Evolutionary conservation across 2,888 invertebrate genomes (phyloP).

Genomic region (Callyntrura guangdongensis): DNA sequence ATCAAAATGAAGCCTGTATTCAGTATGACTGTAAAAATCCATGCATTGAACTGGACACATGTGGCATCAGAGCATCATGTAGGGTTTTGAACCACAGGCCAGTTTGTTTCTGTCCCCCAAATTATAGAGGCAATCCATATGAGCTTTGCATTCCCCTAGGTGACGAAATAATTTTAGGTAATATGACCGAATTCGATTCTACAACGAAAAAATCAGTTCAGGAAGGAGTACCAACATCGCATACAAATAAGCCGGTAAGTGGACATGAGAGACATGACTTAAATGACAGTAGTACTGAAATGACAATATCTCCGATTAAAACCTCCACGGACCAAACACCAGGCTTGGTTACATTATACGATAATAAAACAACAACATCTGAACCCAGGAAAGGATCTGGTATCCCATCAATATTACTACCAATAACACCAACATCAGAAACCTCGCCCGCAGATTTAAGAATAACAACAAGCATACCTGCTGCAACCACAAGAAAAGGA

Average conservation of each 20-base stretch:
- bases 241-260: background rate
- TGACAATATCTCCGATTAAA: conserved; percentile 2
- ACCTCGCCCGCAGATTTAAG: conserved; percentile 71
- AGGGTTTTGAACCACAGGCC: conserved; percentile 88
- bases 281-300: conserved; percentile 54
- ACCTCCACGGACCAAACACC: conserved; percentile 6
- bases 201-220: background rate
- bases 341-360: conserved; percentile 36
- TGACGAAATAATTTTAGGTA: conserved; percentile 76
- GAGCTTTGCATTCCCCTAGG: conserved; percentile 88
- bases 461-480: conserved; percentile 73
- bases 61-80: conserved; percentile 92
- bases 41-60: conserved; percentile 92
- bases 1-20: conserved; percentile 94
- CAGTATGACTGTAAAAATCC: conserved; percentile 92
- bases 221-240: background rate
- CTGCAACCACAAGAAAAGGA: conserved; percentile 73
- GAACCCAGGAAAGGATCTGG: conserved; percentile 9
- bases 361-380: background rate
- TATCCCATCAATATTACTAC: background rate
- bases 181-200: conserved; percentile 28
- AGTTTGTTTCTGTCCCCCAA: conserved; percentile 88
- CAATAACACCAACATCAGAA: conserved; percentile 28
- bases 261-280: conserved; percentile 48
- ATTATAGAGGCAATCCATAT: conserved; percentile 85